phyloP scores from a whole-genome alignment of 2,888 invertebrate species.

The Chirona hameri region DNA sequence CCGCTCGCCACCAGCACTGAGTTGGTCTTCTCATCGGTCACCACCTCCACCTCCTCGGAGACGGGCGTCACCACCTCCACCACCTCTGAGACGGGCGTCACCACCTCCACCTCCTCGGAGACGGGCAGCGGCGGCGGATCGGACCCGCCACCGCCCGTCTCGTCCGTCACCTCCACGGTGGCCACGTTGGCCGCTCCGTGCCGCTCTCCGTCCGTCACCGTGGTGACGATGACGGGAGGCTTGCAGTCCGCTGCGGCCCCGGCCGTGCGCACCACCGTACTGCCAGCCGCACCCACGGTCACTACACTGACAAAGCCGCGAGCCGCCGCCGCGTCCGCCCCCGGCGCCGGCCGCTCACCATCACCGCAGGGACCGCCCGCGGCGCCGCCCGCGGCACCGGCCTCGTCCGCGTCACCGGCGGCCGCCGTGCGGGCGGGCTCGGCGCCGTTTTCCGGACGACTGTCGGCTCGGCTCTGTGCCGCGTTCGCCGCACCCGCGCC shows the following conservation, averaged over 20 bases:
- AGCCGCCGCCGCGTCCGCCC: background rate
- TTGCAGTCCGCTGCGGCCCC: background rate
- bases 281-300: constrained; percentile 26
- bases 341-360: background rate
- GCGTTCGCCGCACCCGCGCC: background rate
- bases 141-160: background rate
- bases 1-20: background rate
- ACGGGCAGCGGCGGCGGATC: background rate
- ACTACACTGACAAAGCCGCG: constrained; percentile 25
- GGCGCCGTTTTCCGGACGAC: background rate
- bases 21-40: constrained; percentile 25
- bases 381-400: background rate
- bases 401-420: background rate
- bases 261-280: constrained; percentile 25
- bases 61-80: too few species aligned
- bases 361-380: background rate
- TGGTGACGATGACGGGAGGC: constrained; percentile 22
- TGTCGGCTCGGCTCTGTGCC: background rate
- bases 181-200: background rate
- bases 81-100: too few species aligned
- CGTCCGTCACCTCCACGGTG: background rate
- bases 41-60: constrained; percentile 13
- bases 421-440: background rate
- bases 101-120: too few species aligned
- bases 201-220: background rate